phyloP scores from a whole-genome alignment of 2,797 vertebrate genomes.

The Erethizon dorsatum region DNA sequence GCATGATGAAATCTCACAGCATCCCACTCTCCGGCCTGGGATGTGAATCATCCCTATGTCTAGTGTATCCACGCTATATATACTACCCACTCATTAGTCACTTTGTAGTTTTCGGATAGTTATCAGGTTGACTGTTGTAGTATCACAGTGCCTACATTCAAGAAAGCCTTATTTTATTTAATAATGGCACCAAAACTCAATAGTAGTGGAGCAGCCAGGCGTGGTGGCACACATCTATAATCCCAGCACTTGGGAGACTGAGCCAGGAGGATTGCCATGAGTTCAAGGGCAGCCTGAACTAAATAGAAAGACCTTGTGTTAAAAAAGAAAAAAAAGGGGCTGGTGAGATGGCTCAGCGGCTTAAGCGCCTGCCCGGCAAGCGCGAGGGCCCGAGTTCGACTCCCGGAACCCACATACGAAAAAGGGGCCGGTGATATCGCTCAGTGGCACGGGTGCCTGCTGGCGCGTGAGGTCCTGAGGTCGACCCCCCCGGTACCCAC shows the following conservation, averaged over 20 bases:
- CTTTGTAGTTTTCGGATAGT: background rate
- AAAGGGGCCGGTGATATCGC: too few species aligned
- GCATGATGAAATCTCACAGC: background rate
- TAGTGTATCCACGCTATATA: accelerated
- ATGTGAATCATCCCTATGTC: background rate
- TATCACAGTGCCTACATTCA: background rate
- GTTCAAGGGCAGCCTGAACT: background rate
- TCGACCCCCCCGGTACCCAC: too few species aligned
- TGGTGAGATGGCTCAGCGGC: too few species aligned
- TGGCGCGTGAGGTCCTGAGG: too few species aligned
- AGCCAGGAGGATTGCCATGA: background rate
- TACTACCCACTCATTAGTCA: background rate
- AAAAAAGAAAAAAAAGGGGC: too few species aligned
- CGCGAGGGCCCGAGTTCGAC: too few species aligned
- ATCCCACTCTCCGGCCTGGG: background rate
- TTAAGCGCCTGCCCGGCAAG: too few species aligned
- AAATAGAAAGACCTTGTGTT: background rate
- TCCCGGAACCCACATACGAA: too few species aligned
- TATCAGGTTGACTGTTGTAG: too few species aligned
- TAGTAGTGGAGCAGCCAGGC: background rate
- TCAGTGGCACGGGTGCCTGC: too few species aligned
- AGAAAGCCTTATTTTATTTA: background rate
- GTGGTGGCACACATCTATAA: background rate
- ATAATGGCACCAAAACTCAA: background rate
- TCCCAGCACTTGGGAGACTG: background rate